Evolutionary conservation across 1,140 invertebrate genomes (phyloP), one percentile per base, ranked within the genome.

Genomic region (Anoplolepis gracilipes): DNA sequence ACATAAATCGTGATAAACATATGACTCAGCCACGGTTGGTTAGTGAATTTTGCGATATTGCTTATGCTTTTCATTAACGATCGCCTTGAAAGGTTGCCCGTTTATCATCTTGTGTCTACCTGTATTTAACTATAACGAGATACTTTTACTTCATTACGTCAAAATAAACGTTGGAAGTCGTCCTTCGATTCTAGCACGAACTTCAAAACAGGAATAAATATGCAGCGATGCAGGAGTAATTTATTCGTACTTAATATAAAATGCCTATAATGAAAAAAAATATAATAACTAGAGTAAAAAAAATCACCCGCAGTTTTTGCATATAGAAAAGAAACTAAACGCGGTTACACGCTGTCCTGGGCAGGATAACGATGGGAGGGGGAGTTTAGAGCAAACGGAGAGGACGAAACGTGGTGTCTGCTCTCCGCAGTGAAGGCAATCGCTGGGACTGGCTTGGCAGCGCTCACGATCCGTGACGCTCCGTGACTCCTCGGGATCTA

Each of bases 381-480:
- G 46, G 16, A 49, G 16, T 49, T 49, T 19, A 49, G 13, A 49
- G 16, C 16, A 49, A 49, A 19, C 16, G 36, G 22, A 28, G 28
- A 55, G 67, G 78, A 59, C 72, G 81, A 85, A 62, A 57, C 81
- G 84, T 78, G 55, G 75, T 85, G 81, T 86, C 72, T 89, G 87
- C 62, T 87, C 85, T 75, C 78, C 36, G 82, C 78, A 86, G 87
- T 87, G 85, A 87, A 91, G 90, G 86, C 86, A 85, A 89, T 90
- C 88, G 81, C 79, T 75, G 85, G 89, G 86, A 90, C 88, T 92
- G 73, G 87, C 90, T 92, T 84, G 85, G 90, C 86, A 87, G 88
- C 88, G 91, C 87, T 94, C 93, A 94, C 93, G 91, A 94, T 94
- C 93, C 93, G 93, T 94, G 93, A 95, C 94, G 93, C 90, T 94